Evolutionary conservation across 2,888 invertebrate genomes (phyloP).

Genomic region (Cheilosia vernalis): DNA sequence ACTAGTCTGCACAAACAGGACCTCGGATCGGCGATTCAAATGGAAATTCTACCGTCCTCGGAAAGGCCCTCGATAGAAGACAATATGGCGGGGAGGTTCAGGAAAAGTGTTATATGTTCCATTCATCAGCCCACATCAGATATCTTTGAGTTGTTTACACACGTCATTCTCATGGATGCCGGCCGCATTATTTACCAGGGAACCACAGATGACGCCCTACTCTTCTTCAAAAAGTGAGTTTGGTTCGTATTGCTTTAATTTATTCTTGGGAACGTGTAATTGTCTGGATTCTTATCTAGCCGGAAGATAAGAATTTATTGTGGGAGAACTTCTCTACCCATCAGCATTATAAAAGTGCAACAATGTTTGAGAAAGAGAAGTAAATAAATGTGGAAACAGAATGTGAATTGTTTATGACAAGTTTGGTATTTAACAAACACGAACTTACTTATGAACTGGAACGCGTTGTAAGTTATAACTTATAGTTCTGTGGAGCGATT

Average conservation of each 20-base stretch:
- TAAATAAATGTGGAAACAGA: too few species aligned
- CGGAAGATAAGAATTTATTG: slow-evolving; percentile 7
- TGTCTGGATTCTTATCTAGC: slow-evolving; percentile 8
- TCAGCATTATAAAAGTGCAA: slow-evolving; percentile 6
- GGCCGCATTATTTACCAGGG: slow-evolving; percentile 93
- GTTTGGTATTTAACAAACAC: not conserved
- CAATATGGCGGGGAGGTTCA: slow-evolving; percentile 77
- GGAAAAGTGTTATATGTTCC: slow-evolving; percentile 91
- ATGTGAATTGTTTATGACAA: too few species aligned
- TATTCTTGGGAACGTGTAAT: slow-evolving; percentile 33
- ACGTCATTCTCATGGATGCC: slow-evolving; percentile 89
- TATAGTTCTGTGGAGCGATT: too few species aligned
- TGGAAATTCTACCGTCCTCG: slow-evolving; percentile 78
- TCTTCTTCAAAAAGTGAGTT: slow-evolving; percentile 88
- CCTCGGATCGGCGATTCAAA: slow-evolving; percentile 80
- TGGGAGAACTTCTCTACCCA: not conserved
- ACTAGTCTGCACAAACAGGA: slow-evolving; percentile 76
- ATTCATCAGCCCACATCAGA: slow-evolving; percentile 97
- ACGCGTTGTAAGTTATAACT: not conserved
- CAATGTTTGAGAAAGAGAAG: not conserved
- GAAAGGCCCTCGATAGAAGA: slow-evolving; percentile 76
- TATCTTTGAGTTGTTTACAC: slow-evolving; percentile 92
- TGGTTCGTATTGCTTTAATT: not conserved
- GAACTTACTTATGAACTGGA: not conserved
- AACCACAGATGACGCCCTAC: slow-evolving; percentile 87